These are phyloP conservation scores for Leiothrix lutea DNA, from an alignment of 2,113 vertebrate genomes.

Conservation along the genomic window DNA sequence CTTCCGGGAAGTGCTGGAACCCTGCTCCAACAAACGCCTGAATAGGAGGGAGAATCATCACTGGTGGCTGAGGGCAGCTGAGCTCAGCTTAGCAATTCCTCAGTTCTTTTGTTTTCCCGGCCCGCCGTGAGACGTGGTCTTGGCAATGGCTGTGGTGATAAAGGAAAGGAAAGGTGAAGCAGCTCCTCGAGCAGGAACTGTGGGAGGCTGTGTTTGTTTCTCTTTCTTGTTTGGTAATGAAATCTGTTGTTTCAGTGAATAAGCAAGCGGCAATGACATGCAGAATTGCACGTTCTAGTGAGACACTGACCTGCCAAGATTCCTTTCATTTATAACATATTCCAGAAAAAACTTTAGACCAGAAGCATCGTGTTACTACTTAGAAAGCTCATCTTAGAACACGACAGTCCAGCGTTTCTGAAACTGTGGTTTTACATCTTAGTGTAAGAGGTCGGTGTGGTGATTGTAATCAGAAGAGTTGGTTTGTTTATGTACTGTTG, in stretches of 20 bases:
- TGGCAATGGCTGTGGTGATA: slow-evolving; percentile 51
- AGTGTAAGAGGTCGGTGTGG: background rate
- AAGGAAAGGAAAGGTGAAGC: slow-evolving; percentile 74
- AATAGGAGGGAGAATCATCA: slow-evolving; percentile 63
- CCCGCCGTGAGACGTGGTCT: slow-evolving; percentile 39
- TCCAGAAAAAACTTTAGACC: slow-evolving; percentile 68
- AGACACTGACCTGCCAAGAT: slow-evolving; percentile 71
- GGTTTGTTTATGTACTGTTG: background rate
- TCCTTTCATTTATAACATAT: slow-evolving; percentile 70
- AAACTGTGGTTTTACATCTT: background rate
- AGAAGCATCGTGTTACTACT: slow-evolving; percentile 50
- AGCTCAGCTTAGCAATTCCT: slow-evolving; percentile 51
- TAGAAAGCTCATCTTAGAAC: slow-evolving; percentile 48
- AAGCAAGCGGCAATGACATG: slow-evolving; percentile 66
- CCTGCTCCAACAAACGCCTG: slow-evolving; percentile 71
- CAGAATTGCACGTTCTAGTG: slow-evolving; percentile 73
- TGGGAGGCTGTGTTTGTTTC: slow-evolving; percentile 72
- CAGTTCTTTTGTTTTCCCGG: slow-evolving; percentile 56
- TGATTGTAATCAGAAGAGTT: background rate
- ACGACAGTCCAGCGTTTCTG: slow-evolving; percentile 40
- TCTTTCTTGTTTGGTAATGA: slow-evolving; percentile 72
- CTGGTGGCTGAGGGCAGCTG: slow-evolving; percentile 62
- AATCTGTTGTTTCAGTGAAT: slow-evolving; percentile 68
- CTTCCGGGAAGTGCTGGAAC: slow-evolving; percentile 81
- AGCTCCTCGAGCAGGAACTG: slow-evolving; percentile 69